These are phyloP conservation scores for Carollia perspicillata DNA, from an alignment of 2,113 vertebrate genomes.

Conservation along the genomic window DNA sequence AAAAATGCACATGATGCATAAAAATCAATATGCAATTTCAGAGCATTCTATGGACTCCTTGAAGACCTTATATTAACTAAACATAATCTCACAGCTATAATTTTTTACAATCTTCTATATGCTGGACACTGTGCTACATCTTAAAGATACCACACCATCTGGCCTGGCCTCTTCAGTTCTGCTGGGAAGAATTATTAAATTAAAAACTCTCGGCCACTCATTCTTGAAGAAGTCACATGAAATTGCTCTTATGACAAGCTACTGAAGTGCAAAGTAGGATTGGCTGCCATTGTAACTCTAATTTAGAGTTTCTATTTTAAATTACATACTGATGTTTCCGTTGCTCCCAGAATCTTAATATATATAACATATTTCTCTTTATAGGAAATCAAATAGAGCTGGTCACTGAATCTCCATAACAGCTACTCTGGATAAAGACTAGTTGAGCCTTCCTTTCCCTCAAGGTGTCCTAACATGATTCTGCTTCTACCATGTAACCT, in stretches of 20 bases:
- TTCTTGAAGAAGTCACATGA: background rate
- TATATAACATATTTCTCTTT: background rate
- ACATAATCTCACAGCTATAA: background rate
- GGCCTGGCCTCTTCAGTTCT: background rate
- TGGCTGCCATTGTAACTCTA: background rate
- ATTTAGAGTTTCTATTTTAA: slow-evolving; percentile 42
- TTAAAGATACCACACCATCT: background rate
- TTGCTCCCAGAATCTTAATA: background rate
- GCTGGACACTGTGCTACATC: background rate
- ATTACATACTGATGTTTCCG: background rate
- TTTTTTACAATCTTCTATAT: background rate
- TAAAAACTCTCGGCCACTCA: background rate
- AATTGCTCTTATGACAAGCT: slow-evolving; percentile 23
- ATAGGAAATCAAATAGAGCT: background rate
- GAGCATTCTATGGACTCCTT: background rate
- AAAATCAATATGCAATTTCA: background rate
- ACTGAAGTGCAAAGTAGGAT: background rate
- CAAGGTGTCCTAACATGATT: background rate
- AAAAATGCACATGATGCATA: background rate
- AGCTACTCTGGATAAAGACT: background rate
- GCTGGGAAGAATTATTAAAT: background rate
- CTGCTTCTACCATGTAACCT: background rate
- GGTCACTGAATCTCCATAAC: background rate
- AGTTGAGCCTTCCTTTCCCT: background rate
- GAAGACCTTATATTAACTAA: background rate